These are phyloP conservation scores for Globicephala melas DNA, from an alignment of 2,113 vertebrate genomes.

Conservation along the genomic window DNA sequence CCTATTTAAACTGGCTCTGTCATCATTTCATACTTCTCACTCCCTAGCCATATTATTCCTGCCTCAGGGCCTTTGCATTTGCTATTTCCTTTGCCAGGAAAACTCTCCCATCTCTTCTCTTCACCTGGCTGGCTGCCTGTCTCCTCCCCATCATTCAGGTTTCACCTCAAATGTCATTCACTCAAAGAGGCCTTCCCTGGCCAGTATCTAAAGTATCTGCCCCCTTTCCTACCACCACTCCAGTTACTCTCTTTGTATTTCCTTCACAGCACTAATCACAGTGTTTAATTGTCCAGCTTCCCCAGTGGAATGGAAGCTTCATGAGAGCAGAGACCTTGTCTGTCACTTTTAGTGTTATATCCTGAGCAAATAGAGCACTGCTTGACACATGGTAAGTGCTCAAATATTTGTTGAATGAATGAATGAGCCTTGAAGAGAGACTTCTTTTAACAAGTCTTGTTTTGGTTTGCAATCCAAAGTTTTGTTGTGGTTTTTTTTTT, in stretches of 20 bases:
- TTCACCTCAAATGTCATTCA: slow-evolving; percentile 29
- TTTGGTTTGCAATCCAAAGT: slow-evolving; percentile 40
- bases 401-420: slow-evolving; percentile 16
- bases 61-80: slow-evolving; percentile 20
- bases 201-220: background rate
- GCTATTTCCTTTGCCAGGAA: slow-evolving; percentile 18
- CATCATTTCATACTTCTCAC: background rate
- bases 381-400: background rate
- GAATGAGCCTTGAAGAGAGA: slow-evolving; percentile 8
- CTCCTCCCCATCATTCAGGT: background rate
- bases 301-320: background rate
- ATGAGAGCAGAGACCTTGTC: background rate
- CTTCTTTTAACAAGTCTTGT: slow-evolving; percentile 22
- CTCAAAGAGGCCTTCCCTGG: background rate
- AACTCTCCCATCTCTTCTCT: background rate
- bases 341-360: background rate
- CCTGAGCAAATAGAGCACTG: background rate
- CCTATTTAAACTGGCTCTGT: background rate
- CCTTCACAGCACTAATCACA: background rate
- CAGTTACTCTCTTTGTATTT: background rate
- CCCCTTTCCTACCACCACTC: background rate
- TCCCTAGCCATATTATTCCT: background rate
- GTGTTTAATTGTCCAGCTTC: background rate
- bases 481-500: background rate
- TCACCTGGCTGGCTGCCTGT: background rate